Percentiles rank a stretch among this genome's conserved stretches.
Evolutionary conservation across 1,140 invertebrate genomes (phyloP).

Genomic region (Scaptomyza graminum): DNA sequence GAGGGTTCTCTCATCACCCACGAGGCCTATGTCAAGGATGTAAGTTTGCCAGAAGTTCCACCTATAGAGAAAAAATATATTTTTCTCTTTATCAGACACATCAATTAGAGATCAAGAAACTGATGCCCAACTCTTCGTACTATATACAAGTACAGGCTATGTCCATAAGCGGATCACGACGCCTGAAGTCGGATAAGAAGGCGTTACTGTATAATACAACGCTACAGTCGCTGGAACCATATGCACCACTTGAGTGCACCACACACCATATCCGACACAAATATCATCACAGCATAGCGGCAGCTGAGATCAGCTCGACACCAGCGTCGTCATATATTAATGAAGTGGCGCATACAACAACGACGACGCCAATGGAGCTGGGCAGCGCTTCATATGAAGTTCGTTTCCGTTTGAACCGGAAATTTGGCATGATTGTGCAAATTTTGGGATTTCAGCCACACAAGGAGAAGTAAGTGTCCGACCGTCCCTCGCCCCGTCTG

Average conservation of each 20-base stretch:
- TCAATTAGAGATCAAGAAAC: constrained; percentile 85
- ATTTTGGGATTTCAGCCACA: constrained; percentile 78
- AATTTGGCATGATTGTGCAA: constrained; percentile 82
- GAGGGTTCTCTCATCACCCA: constrained; percentile 63
- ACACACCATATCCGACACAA: constrained; percentile 39
- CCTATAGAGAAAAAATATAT: no score
- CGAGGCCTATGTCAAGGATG: constrained; percentile 77
- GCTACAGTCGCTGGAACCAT: constrained; percentile 44
- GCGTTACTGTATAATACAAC: constrained; percentile 88
- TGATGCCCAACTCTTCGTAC: constrained; percentile 87
- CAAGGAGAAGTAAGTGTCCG: constrained; percentile 73
- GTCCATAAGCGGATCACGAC: constrained; percentile 86
- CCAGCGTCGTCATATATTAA: constrained; percentile 37
- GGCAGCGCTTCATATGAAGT: constrained; percentile 54
- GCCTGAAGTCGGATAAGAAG: constrained; percentile 87
- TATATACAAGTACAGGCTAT: constrained; percentile 90
- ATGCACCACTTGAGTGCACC: constrained; percentile 55
- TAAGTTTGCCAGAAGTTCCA: constrained; percentile 54
- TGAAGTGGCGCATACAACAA: constrained; percentile 38
- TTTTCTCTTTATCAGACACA: constrained; percentile 43
- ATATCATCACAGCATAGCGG: constrained; percentile 41
- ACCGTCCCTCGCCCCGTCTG: neutral
- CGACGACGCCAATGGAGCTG: constrained; percentile 27
- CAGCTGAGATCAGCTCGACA: constrained; percentile 37
- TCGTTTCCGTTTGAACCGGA: constrained; percentile 77